Base-by-base conservation (phyloP, 2,113 vertebrate species). In the Aspiorhynchus laticeps region DNA sequence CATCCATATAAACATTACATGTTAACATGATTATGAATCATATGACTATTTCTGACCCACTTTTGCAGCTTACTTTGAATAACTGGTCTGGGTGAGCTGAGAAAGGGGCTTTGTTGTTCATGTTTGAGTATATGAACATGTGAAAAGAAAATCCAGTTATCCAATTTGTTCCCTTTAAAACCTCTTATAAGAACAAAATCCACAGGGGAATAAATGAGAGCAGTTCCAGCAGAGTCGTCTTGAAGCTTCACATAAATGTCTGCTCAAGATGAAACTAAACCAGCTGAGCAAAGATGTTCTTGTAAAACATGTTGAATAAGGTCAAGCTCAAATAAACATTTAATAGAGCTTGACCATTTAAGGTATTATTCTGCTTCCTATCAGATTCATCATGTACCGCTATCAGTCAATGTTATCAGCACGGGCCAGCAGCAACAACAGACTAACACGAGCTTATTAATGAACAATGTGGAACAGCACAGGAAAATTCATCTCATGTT, bases 361-460 rank as follows among this genome's bases (percentile, higher is more conserved):
- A 63, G 36, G 53, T 31, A 51, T 61, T n/a, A 7, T 80, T 36
- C 38, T 75, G 73, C 71, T 74, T 12, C 21, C 36, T 12, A 74
- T 41, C 71, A 41, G 71, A 73, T 41, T 56, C 31, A 59, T 79
- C 51, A 41, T 79, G 28, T 38, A 24, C 9, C 24, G 77, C 53
- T 41, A 59, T 80, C 78, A 36, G 76, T 78, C 75, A 78, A 12
- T 31, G 28, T 33, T 33, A 56, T 79, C 31, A 36, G 78, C 56
- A 26, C 7, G 2, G 33, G 31, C 33, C 24, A 63, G 61, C 33
- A 41, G 56, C 33, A 61, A 41, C 33, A 80, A 36, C 46, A 79
- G 9, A 61, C 10, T 24, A 41, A 80, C 78, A 38, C 0, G 0
- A 80, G 77, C 31, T 21, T 80, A 61, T 80, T 80, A n/a, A 24